Conservation (phyloP, 1,140 invertebrate genomes). For the Drosophila miranda region DNA sequence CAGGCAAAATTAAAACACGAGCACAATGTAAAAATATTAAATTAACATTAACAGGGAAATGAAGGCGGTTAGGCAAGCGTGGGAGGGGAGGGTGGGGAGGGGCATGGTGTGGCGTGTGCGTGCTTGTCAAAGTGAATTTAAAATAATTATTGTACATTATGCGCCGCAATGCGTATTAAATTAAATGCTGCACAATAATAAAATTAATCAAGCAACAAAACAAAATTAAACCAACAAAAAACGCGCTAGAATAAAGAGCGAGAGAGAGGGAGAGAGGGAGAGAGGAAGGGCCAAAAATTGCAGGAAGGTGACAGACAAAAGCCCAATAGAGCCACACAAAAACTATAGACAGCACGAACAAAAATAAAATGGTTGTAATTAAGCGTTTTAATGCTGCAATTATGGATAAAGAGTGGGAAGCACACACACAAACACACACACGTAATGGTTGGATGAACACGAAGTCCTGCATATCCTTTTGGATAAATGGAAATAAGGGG, state of each 20-base stretch:
- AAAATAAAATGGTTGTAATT: constrained; percentile 42
- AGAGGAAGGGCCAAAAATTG: constrained; percentile 30
- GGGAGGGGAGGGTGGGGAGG: neutral
- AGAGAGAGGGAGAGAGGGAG: neutral
- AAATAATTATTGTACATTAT: constrained; percentile 79
- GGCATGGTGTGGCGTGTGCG: neutral
- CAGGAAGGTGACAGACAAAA: constrained; percentile 20
- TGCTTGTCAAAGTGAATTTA: constrained; percentile 80
- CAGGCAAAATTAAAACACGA: constrained; percentile 72
- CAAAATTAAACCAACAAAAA: constrained; percentile 22
- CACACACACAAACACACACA: no score
- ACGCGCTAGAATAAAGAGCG: constrained; percentile 3
- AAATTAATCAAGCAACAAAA: constrained; percentile 70
- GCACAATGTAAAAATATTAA: constrained; percentile 80
- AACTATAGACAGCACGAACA: constrained; percentile 31
- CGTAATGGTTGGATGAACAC: no score
- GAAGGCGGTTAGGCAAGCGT: constrained; percentile 20
- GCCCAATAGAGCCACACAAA: constrained; percentile 29
- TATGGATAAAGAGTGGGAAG: constrained; percentile 7
- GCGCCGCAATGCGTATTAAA: constrained; percentile 74
- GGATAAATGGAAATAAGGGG: no score
- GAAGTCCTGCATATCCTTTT: no score
- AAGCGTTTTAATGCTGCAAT: constrained; percentile 43
- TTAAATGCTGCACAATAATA: constrained; percentile 77
- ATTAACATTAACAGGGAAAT: constrained; percentile 74